Evolutionary conservation across 2,113 vertebrate species (phyloP), one percentile per base, ranked within the genome.

Genomic region (Theristicus caerulescens): DNA sequence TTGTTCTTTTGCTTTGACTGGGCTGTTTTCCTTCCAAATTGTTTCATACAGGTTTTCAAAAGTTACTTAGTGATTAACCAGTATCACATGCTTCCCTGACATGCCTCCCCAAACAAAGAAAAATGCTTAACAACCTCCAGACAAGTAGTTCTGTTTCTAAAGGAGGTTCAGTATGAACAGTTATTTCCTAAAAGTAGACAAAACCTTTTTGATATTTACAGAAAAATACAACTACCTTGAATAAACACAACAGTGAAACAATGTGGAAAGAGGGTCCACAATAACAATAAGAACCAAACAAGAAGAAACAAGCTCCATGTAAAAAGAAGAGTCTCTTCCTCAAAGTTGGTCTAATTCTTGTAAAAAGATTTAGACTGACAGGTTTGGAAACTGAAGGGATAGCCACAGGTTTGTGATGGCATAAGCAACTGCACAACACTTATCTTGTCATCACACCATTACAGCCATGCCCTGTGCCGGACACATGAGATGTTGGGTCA

Each of bases 171-270:
- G 27, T 81, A 96, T 34, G 40, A 77, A 90, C 54, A 55, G 24
- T 71, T 82, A 93, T 36, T 96, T 94, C 61, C 38, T 52, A 86
- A 83, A 78, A 7, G 32, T 7, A 42, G 72, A 84, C 74, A 93
- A 92, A 95, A 19, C 15, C 38, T 82, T 85, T 93, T 91, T 73
- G 31, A 80, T 96, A 97, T 95, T 97, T 98, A 98, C 86, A 97
- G 72, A 94, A 97, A 96, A 92, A 86, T 55, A 91, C 34, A 87
- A 49, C 59, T 96, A 78, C 40, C 58, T 95, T 83, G 69, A 97
- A 96, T 66, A 83, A 97, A 83, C n/a, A 69, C 91, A 95, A 93
- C 51, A 92, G 86, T 91, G 83, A 83, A 95, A 96, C 49, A 82
- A 81, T 7, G 22, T 80, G 73, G 81, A 69, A 81, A 94, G 57